Evolutionary conservation across 2,888 invertebrate genomes (phyloP).

Genomic region (Gortyna flavago): DNA sequence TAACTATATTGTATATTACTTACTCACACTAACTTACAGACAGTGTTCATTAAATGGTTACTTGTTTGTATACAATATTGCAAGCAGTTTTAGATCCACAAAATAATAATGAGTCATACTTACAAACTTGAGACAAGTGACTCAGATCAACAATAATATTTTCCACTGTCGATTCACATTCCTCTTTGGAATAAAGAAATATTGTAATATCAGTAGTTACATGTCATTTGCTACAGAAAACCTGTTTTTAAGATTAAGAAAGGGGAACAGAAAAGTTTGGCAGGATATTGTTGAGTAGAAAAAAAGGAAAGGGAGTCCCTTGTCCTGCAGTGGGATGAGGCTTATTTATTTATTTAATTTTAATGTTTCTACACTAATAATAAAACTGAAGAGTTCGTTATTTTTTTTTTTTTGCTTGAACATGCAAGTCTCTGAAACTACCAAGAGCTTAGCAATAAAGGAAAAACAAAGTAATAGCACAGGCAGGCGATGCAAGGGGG

Average conservation of each 20-base stretch:
- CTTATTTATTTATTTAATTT: too few species aligned
- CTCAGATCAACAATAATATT: slow-evolving; percentile 35
- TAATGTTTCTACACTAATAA: too few species aligned
- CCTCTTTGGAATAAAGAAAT: background rate
- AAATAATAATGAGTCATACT: slow-evolving; percentile 21
- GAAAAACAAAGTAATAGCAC: background rate
- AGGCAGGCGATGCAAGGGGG: background rate
- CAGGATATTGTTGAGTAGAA: too few species aligned
- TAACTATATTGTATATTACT: too few species aligned
- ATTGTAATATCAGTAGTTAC: background rate
- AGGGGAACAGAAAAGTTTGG: background rate
- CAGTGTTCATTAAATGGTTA: background rate
- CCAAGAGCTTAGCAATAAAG: background rate
- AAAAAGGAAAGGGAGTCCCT: too few species aligned
- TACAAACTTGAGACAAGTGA: slow-evolving; percentile 34
- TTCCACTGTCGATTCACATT: slow-evolving; percentile 3
- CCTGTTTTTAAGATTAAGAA: background rate
- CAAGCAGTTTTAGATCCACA: background rate
- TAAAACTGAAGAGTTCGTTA: background rate
- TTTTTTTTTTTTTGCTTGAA: too few species aligned
- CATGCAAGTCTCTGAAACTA: background rate
- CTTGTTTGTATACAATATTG: slow-evolving; percentile 11
- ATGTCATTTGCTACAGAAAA: background rate
- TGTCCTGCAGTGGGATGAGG: too few species aligned
- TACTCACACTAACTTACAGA: background rate